Evolutionary conservation across 2,797 vertebrate species (phyloP), one percentile per base, ranked within the genome.

Genomic region (Philypnodon macrostomus): DNA sequence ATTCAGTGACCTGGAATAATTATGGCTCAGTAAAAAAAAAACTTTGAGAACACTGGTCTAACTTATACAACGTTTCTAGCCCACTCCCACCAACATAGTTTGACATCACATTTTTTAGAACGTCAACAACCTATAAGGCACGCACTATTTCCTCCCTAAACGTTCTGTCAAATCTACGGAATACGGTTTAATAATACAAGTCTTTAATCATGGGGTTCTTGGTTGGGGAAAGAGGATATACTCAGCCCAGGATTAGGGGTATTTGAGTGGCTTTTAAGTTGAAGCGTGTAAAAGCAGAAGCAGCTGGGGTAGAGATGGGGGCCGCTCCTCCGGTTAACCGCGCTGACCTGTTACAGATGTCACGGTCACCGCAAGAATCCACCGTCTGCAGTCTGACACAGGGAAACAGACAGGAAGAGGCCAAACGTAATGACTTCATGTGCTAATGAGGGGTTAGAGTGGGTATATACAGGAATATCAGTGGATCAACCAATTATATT

Each of bases 281-380:
- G 13, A 58, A 49, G 39, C 5, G 7, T 45, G 31, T 46, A 31
- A 47, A 51, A 59, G 41, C 2, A 30, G 41, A 57, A 54, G 17
- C 56, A 63, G 53, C 58, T 58, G 49, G 3, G 1, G 10, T 15
- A 35, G 34, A 34, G 33, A 55, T 16, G n/a, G 39, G n/a, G 47
- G 40, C 29, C 9, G 16, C 24, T 52, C n/a, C 30, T 18, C 3
- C 5, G 46, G 39, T 14, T 23, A 26, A 38, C 31, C n/a, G 45
- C 30, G 15, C 45, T 24, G 45, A 47, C 45, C 45, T 14, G 31
- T 47, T 34, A 16, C 45, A 47, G 45, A 47, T 47, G 45, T 47
- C 45, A 34, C 13, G 45, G 45, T 47, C 45, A 24, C 45, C 45
- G 31, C 45, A 47, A 33, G 45, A 34, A 47, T 34, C 45, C 45